These are phyloP conservation scores for Galemys pyrenaicus DNA, from an alignment of 2,113 vertebrate genomes.

Conservation along the genomic window DNA sequence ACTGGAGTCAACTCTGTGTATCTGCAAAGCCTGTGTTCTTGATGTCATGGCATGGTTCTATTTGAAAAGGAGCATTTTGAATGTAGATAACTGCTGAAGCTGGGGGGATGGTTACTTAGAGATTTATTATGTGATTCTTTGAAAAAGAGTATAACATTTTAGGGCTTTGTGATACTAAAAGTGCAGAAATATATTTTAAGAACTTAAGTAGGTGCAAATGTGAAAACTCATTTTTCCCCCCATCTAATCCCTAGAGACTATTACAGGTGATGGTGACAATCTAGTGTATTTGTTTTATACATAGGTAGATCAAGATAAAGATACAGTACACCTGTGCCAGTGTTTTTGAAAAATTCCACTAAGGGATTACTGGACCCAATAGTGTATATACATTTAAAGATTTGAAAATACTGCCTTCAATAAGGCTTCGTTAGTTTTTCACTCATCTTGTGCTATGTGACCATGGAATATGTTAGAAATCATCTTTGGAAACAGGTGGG, in stretches of 20 bases:
- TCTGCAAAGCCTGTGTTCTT: background rate
- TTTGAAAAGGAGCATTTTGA: background rate
- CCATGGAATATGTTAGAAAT: slow-evolving; percentile 18
- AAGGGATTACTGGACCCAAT: slow-evolving; percentile 3
- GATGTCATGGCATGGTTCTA: background rate
- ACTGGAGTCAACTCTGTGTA: background rate
- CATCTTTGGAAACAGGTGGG: slow-evolving; percentile 19
- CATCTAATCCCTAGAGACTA: background rate
- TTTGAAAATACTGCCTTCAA: background rate
- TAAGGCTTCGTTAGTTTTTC: background rate
- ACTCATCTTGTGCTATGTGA: background rate
- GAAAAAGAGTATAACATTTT: slow-evolving; percentile 5
- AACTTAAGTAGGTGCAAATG: background rate
- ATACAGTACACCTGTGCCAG: background rate
- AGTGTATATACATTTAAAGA: background rate
- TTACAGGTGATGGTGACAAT: background rate
- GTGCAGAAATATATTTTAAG: background rate
- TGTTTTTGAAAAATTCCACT: slow-evolving; percentile 3
- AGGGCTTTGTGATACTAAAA: slow-evolving; percentile 16
- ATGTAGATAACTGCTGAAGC: background rate
- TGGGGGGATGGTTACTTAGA: background rate
- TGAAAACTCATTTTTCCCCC: slow-evolving; percentile 5
- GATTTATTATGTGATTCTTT: background rate
- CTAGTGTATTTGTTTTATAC: background rate
- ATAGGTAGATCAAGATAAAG: background rate